phyloP scores from a whole-genome alignment of 2,888 invertebrate species.

The Abrostola tripartita region DNA sequence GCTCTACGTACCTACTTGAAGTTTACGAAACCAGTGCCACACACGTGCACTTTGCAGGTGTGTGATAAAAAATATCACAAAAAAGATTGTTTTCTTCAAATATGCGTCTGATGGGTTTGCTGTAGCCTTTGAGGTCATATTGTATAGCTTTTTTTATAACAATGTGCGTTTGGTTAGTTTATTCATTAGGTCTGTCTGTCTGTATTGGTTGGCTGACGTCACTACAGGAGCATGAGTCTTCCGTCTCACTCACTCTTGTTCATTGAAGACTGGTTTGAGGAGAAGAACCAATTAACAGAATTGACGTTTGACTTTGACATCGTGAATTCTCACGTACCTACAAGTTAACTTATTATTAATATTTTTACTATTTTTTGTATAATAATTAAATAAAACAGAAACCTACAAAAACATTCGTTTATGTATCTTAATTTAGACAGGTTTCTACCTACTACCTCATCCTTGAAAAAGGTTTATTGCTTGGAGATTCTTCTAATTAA shows the following conservation, averaged over 20 bases:
- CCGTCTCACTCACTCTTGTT: constrained; percentile 69
- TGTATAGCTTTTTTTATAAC: constrained; percentile 41
- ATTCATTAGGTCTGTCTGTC: constrained; percentile 68
- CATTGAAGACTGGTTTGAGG: constrained; percentile 55
- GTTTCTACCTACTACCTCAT: constrained; percentile 2
- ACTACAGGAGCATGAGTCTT: constrained; percentile 64
- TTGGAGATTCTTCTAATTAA: constrained; percentile 63
- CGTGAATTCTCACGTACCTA: constrained; percentile 30
- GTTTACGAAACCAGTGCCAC: constrained; percentile 27
- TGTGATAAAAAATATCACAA: constrained; percentile 52
- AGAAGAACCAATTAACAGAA: constrained; percentile 53
- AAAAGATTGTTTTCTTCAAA: constrained; percentile 54
- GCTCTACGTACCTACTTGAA: constrained; percentile 6
- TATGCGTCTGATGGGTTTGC: constrained; percentile 22
- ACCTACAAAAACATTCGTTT: no score
- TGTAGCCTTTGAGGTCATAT: constrained; percentile 37
- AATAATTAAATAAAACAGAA: no score
- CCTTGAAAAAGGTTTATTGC: constrained; percentile 47
- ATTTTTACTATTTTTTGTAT: no score
- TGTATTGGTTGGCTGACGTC: constrained; percentile 76
- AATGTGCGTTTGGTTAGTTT: constrained; percentile 65
- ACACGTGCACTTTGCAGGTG: constrained; percentile 56
- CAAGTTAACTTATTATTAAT: constrained; percentile 38
- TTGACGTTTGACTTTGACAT: constrained; percentile 52
- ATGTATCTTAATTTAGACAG: not conserved